Evolutionary conservation across 2,888 invertebrate species (phyloP).

Genomic region (Eucera pruinosa): DNA sequence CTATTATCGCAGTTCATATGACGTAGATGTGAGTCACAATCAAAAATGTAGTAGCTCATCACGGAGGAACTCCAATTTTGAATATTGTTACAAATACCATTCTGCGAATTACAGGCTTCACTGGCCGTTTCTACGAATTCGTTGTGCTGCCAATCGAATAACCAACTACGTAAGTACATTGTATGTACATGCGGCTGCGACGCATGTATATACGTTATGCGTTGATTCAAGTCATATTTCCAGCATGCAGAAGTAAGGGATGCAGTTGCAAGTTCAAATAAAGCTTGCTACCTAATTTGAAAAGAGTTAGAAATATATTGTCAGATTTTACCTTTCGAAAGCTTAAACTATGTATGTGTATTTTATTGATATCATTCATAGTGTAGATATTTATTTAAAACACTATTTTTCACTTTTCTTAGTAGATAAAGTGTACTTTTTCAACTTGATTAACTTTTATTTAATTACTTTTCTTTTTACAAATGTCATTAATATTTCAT

Average conservation of each 20-base stretch:
- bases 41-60: constrained; percentile 30
- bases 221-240: constrained; percentile 36
- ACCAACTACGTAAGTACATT: not conserved
- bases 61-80: constrained; percentile 34
- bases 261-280: constrained; percentile 36
- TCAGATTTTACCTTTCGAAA: not conserved
- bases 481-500: too few relatives aligned
- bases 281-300: not conserved
- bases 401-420: not conserved
- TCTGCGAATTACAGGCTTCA: constrained; percentile 38
- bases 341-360: not conserved
- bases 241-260: constrained; percentile 19
- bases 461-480: too few relatives aligned
- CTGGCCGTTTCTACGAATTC: constrained; percentile 40
- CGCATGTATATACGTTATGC: not conserved
- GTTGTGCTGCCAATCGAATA: constrained; percentile 4
- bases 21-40: constrained; percentile 42
- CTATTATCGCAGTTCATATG: constrained; percentile 50
- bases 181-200: too few relatives aligned
- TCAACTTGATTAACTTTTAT: too few relatives aligned
- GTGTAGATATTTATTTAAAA: not conserved
- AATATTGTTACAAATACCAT: constrained; percentile 50
- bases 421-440: too few relatives aligned
- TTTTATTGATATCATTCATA: not conserved
- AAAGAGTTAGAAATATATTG: not conserved